Base-by-base conservation (phyloP, 2,888 invertebrate species). In the Acleris sparsana region DNA sequence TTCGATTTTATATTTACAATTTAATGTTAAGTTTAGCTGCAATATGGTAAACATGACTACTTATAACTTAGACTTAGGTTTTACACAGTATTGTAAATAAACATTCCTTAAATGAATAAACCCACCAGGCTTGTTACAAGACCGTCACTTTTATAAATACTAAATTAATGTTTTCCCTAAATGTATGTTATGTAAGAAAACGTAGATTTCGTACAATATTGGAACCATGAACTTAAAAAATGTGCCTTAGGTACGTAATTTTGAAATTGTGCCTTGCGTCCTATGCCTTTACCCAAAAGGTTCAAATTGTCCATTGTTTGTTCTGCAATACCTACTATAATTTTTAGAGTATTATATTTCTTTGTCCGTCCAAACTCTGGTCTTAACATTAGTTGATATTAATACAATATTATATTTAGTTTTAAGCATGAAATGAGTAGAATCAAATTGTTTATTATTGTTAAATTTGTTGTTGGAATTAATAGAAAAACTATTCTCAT, bases 341-440 rank as follows among this genome's bases (percentile, higher is more conserved):
- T 64, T 62, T 64, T 62, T 64, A 64, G 61, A 49, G 44, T 56
- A 62, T 73, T 72, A 69, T 57, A 72, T 75, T 75, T 73, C 74
- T 77, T 71, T 79, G 73, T 87, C 88, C 87, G 86, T 88, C 87
- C 88, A 85, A 82, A 79, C 76, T 87, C 87, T 88, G 88, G 88
- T 88, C 88, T 83, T 83, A 69, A 65, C 53, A 62, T 69, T 66
- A 66, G 57, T 62, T 66, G 52, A 66, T 66, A 66, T 66, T 61
- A 56, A 18, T 57, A 66, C 61, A 57, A 66, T 66, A 66, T 62
- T 66, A 79, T 70, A 63, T 71, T 78, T 70, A 72, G 65, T 72
- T 68, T 22, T 72, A 73, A 74, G 71, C 70, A 63, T 70, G 62
- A 71, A 71, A 69, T 71, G 67, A 61, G 69, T 71, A 69, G 66